Evolutionary conservation across 2,888 invertebrate genomes (phyloP).

Genomic region (Cephus nigrinus): DNA sequence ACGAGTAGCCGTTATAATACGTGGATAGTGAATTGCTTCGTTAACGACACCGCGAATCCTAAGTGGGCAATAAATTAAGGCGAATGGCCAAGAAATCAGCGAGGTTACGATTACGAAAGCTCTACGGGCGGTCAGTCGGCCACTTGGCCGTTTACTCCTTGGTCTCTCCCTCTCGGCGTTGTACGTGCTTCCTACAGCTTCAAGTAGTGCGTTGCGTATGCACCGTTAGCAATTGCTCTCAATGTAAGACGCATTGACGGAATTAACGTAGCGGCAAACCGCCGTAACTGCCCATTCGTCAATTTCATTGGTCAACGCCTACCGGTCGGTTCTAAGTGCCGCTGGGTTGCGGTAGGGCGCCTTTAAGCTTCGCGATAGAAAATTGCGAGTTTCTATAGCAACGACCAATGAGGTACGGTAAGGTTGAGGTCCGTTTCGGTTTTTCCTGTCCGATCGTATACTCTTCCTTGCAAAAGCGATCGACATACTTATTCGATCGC

Average conservation of each 20-base stretch:
- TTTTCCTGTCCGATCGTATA: not conserved
- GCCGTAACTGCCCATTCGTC: not conserved
- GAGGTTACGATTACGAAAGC: not conserved
- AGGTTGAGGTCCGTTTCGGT: not conserved
- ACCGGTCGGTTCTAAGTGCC: not conserved
- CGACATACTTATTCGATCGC: not conserved
- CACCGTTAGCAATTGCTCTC: not conserved
- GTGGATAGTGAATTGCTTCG: not conserved
- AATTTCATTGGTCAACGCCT: not conserved
- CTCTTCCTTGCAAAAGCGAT: not conserved
- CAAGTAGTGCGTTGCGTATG: not conserved
- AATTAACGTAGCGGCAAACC: not conserved
- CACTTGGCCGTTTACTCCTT: not conserved
- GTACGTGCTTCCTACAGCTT: not conserved
- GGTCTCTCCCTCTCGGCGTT: not conserved
- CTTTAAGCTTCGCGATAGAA: not conserved
- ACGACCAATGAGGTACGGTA: not conserved
- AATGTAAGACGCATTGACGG: not conserved
- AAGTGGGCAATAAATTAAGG: not conserved
- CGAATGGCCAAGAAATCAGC: not conserved
- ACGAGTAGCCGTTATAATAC: not conserved
- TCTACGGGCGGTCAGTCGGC: not conserved
- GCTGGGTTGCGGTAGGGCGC: not conserved
- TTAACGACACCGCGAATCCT: not conserved
- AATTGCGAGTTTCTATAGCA: not conserved